phyloP scores from a whole-genome alignment of 1,140 invertebrate species.

The Antheraea mylitta region DNA sequence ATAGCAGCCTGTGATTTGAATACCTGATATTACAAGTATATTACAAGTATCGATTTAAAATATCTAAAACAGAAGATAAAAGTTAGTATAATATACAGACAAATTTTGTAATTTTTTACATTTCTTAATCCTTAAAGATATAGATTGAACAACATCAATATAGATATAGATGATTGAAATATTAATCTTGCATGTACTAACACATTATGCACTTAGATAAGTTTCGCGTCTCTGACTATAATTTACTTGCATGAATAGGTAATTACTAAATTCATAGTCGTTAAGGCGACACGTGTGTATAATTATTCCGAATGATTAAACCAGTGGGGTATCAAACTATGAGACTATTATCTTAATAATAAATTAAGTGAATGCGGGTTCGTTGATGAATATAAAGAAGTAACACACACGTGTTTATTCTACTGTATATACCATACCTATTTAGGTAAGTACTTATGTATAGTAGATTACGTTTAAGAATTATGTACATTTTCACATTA shows the following conservation, averaged over 20 bases:
- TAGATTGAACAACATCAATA: too few relatives aligned
- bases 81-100: too few relatives aligned
- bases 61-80: too few relatives aligned
- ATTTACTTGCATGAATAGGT: conserved; percentile 9
- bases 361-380: conserved; percentile 43
- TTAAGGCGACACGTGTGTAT: conserved; percentile 47
- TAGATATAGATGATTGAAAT: too few relatives aligned
- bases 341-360: conserved; percentile 38
- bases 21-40: too few relatives aligned
- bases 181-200: neutral
- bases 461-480: too few relatives aligned
- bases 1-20: too few relatives aligned
- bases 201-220: neutral
- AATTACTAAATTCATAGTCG: conserved; percentile 10
- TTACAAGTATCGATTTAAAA: too few relatives aligned
- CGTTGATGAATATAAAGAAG: conserved; percentile 8
- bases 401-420: neutral
- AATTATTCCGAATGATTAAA: conserved; percentile 38
- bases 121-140: too few relatives aligned
- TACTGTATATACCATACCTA: neutral
- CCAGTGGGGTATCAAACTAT: conserved; percentile 31
- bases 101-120: too few relatives aligned
- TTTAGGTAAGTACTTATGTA: neutral
- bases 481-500: too few relatives aligned
- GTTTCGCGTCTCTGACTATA: neutral